Conservation (phyloP, 2,797 vertebrate genomes). For the Limosa lapponica region DNA sequence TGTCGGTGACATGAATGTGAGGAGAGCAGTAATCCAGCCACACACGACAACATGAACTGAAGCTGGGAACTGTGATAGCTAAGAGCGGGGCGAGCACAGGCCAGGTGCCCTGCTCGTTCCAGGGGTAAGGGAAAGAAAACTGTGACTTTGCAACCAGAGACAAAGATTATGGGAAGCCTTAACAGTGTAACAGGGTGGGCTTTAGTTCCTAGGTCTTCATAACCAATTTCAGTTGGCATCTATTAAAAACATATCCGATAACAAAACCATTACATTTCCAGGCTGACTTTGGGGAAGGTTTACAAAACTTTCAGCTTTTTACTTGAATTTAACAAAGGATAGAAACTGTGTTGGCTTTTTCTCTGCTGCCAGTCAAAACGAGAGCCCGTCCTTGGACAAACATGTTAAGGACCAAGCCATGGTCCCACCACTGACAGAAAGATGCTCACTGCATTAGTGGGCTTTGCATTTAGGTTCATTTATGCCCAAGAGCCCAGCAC, state of each 20-base stretch:
- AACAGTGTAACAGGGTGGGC: fast-evolving
- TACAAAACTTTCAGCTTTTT: neutral
- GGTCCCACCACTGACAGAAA: neutral
- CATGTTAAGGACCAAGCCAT: fast-evolving
- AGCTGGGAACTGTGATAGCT: neutral
- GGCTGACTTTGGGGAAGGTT: neutral
- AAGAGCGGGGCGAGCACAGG: fast-evolving
- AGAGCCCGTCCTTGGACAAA: neutral
- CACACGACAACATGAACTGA: neutral
- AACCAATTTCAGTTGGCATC: neutral
- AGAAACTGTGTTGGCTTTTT: neutral
- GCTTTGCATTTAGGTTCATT: neutral
- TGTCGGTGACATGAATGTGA: neutral
- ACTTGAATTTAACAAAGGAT: neutral
- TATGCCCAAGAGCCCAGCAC: neutral
- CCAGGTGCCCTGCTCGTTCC: neutral
- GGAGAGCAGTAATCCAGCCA: neutral
- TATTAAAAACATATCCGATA: neutral
- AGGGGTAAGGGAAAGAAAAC: neutral
- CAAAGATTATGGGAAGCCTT: neutral
- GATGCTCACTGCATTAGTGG: neutral
- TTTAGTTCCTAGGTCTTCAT: neutral
- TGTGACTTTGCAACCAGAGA: neutral
- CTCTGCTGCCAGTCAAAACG: neutral
- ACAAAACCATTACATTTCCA: neutral